Evolutionary conservation across 2,797 vertebrate species (phyloP).

Genomic region (Acanthornis magna): DNA sequence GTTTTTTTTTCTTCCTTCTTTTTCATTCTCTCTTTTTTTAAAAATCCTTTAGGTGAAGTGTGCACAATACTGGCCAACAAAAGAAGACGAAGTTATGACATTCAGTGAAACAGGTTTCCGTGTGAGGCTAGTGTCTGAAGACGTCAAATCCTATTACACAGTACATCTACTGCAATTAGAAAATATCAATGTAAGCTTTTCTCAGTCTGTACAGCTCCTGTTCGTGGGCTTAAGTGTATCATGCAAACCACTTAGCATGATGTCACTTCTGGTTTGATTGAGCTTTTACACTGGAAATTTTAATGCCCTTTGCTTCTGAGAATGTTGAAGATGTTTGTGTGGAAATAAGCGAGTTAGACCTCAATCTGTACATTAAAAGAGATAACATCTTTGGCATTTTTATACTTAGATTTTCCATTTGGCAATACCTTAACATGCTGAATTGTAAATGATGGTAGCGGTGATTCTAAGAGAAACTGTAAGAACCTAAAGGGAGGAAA

Average conservation of each 20-base stretch:
- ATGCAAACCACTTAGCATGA: not conserved
- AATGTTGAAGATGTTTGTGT: not conserved
- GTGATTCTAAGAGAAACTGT: not conserved
- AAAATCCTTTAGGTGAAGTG: conserved; percentile 88
- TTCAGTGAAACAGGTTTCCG: conserved; percentile 92
- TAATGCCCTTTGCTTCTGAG: not conserved
- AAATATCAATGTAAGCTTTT: conserved; percentile 82
- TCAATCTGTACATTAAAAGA: not conserved
- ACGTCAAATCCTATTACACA: conserved; percentile 90
- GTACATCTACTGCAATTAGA: conserved; percentile 88
- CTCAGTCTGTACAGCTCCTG: not conserved
- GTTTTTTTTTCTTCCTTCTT: not conserved
- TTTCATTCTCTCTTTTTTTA: not conserved
- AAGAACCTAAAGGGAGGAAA: not conserved
- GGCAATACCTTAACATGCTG: not conserved
- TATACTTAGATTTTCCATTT: not conserved
- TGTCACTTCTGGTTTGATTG: not conserved
- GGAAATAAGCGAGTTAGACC: not conserved
- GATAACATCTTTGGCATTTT: not conserved
- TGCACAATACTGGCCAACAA: conserved; percentile 95
- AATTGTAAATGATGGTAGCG: not conserved
- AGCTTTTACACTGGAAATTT: not conserved
- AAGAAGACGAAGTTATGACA: conserved; percentile 84
- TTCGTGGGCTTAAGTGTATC: not conserved
- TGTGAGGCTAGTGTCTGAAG: conserved; percentile 90